phyloP scores from a whole-genome alignment of 2,113 vertebrate genomes.

The Callocephalon fimbriatum region DNA sequence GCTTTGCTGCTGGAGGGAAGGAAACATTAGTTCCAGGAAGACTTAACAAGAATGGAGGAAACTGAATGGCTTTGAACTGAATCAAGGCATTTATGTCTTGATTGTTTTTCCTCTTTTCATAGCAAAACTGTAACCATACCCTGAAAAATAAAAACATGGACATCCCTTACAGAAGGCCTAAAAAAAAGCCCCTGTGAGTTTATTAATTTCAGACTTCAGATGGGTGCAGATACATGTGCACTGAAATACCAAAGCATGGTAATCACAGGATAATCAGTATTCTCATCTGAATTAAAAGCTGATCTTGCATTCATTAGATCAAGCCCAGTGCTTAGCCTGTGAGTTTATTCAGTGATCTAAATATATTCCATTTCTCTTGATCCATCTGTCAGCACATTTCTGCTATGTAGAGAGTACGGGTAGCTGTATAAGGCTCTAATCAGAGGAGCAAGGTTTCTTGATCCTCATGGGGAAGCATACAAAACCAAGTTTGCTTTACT shows the following conservation, averaged over 20 bases:
- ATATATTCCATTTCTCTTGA: slow-evolving; percentile 25
- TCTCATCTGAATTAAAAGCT: slow-evolving; percentile 40
- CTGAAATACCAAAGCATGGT: background rate
- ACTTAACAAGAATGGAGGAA: background rate
- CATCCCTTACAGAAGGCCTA: background rate
- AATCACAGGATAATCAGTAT: slow-evolving; percentile 33
- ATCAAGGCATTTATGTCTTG: background rate
- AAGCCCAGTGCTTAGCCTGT: background rate
- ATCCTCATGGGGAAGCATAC: background rate
- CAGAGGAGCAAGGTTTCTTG: background rate
- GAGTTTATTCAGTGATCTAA: background rate
- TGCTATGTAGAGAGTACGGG: background rate
- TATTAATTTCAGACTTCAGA: background rate
- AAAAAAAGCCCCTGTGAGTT: background rate
- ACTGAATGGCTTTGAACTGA: slow-evolving; percentile 16
- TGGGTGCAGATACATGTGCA: background rate
- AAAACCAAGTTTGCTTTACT: background rate
- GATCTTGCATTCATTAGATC: slow-evolving; percentile 20
- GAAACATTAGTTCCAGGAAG: slow-evolving; percentile 18
- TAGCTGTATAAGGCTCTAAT: background rate
- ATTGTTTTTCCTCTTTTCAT: background rate
- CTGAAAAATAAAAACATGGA: background rate
- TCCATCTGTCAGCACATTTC: slow-evolving; percentile 11
- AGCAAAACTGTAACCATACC: background rate
- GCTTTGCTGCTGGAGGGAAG: background rate